A percentile compares a stretch with the other conserved stretches of the same genome.
These are phyloP conservation scores for Pachycephus smyrnensis DNA, from an alignment of 2,888 invertebrate genomes.

Conservation along the genomic window DNA sequence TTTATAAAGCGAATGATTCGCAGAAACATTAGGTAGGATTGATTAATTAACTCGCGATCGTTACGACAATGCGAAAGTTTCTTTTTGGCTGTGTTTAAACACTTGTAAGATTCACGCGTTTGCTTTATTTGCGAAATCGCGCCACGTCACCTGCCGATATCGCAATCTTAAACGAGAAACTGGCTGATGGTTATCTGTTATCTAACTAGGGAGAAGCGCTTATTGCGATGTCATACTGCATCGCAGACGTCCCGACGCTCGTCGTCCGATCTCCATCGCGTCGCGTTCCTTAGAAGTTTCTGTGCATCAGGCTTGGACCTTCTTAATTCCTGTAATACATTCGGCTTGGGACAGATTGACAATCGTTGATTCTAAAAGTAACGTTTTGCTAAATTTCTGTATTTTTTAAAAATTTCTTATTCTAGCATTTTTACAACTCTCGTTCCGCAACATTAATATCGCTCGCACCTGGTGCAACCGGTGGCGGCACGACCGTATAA, in stretches of 20 bases:
- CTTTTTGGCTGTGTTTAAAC: not conserved
- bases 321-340: not conserved
- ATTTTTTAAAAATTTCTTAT: no score
- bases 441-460: not conserved
- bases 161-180: not conserved
- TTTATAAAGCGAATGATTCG: no score
- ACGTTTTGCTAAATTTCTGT: not conserved
- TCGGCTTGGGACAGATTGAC: not conserved
- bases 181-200: not conserved
- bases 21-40: no score
- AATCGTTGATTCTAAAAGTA: not conserved
- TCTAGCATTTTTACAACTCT: not conserved
- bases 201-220: not conserved
- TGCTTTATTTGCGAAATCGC: not conserved
- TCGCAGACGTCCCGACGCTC: not conserved
- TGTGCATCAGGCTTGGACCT: not conserved
- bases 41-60: not conserved
- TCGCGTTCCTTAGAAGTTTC: not conserved
- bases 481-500: not conserved
- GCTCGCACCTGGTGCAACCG: conserved; percentile 4
- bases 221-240: not conserved
- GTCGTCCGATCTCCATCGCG: not conserved
- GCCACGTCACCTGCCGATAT: not conserved
- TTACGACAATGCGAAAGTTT: not conserved
- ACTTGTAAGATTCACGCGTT: not conserved